Conservation (phyloP, 2,797 vertebrate species). For the Otolemur crassicaudatus region DNA sequence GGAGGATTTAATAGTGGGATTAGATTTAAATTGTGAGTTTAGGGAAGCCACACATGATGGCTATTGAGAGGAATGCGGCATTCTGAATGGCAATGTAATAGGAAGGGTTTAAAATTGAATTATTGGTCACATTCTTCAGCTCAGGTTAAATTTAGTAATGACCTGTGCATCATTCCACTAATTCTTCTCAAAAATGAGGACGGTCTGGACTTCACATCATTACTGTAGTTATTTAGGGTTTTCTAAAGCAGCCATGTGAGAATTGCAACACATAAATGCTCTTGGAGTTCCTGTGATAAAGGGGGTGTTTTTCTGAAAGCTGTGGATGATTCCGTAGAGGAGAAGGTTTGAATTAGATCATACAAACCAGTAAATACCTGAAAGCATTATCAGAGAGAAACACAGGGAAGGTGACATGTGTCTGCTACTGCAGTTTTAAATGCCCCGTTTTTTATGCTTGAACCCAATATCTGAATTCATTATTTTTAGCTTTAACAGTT, state of each 20-base stretch:
- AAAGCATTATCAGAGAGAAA: neutral
- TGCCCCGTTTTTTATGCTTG: neutral
- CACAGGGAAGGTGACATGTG: neutral
- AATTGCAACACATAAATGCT: neutral
- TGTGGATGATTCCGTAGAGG: neutral
- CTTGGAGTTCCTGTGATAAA: neutral
- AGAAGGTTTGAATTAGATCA: neutral
- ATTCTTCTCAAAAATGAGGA: neutral
- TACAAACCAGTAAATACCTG: neutral
- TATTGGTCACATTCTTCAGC: neutral
- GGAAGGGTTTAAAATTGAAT: neutral
- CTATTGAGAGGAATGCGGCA: neutral
- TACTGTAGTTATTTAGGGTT: neutral
- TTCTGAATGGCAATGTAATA: neutral
- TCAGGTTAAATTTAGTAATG: neutral
- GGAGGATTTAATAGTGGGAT: neutral
- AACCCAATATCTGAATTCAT: constrained; percentile 62
- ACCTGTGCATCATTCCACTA: neutral
- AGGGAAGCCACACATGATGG: neutral
- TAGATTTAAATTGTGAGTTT: neutral
- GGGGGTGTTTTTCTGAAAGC: neutral
- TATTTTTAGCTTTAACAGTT: constrained; percentile 53
- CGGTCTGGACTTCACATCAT: neutral
- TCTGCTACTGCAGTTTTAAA: constrained; percentile 28
- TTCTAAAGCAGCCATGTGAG: neutral